phyloP scores from a whole-genome alignment of 2,797 vertebrate genomes.

The Austrolebias charrua region DNA sequence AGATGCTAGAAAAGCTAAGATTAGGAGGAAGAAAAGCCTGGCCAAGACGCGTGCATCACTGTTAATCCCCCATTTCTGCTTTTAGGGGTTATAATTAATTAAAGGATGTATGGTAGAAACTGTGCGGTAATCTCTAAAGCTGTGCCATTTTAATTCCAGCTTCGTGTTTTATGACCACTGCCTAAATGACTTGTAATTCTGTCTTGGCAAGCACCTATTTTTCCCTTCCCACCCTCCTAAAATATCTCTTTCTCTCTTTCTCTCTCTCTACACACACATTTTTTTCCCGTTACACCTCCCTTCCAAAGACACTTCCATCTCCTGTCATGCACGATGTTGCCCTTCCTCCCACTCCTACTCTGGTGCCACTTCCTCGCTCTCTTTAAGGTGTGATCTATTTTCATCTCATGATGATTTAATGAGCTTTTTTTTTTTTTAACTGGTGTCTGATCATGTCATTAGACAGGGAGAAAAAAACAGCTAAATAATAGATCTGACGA shows the following conservation, averaged over 20 bases:
- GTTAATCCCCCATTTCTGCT: conserved; percentile 49
- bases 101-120: conserved; percentile 70
- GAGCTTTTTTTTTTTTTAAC: conserved; percentile 87
- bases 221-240: conserved; percentile 11
- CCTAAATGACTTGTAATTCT: conserved; percentile 53
- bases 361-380: conserved; percentile 41
- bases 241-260: conserved; percentile 11
- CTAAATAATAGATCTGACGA: conserved; percentile 93
- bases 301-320: conserved; percentile 28
- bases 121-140: conserved; percentile 65
- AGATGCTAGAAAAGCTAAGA: conserved; percentile 50
- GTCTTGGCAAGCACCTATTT: conserved; percentile 30
- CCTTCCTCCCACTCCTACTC: conserved; percentile 36
- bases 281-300: conserved; percentile 13
- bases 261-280: not conserved
- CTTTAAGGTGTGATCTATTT: conserved; percentile 85
- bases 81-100: conserved; percentile 73
- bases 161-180: conserved; percentile 58
- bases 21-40: conserved; percentile 38
- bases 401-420: conserved; percentile 86
- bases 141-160: conserved; percentile 65
- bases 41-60: conserved; percentile 37
- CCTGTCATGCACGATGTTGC: conserved; percentile 26
- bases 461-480: conserved; percentile 64
- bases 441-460: conserved; percentile 86